Evolutionary conservation across 2,888 invertebrate genomes (phyloP), one percentile per base, ranked within the genome.

Genomic region (Oeneis ivallda): DNA sequence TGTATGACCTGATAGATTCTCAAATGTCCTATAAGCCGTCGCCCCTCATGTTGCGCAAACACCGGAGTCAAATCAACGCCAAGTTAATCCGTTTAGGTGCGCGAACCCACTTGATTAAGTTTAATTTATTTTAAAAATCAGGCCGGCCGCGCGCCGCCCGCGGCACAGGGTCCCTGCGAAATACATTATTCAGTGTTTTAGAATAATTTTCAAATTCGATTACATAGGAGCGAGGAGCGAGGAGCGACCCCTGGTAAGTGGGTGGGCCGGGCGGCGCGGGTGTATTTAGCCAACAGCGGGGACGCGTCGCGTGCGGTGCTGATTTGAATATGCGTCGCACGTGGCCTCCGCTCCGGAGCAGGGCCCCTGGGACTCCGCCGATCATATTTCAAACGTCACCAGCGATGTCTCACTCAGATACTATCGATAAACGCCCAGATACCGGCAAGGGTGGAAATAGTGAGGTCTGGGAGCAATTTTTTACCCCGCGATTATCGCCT

Each of bases 131-230:
- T 92, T 85, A 89, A 92, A 92, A 92, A 91, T 91, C 89, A 88
- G 85, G 82, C 84, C 81, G 74, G 83, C 79, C 77, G 75, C 79
- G 78, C 83, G 80, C 84, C 85, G 88, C 89, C 88, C 84, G 84
- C 81, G 88, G 90, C 89, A 79, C 75, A 77, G 77, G 82, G 84
- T 87, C 90, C 88, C 89, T 87, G 76, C 84, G 75, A 86, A 88
- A 92, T 92, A 91, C 92, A 92, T 92, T 92, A 92, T 92, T 91
- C 91, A 92, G 91, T 92, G 92, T 92, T 92, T 92, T 92, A 92
- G 92, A 92, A 92, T 92, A 92, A 92, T 92, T 92, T 92, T 92
- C 91, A 92, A 92, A 92, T 92, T 92, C 92, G 92, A 92, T 92
- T 92, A 92, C 92, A 92, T 92, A 92, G 91, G 90, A 84, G 87